Base-by-base conservation (phyloP, 2,888 invertebrate genomes). In the Acanthoscelides obtectus region DNA sequence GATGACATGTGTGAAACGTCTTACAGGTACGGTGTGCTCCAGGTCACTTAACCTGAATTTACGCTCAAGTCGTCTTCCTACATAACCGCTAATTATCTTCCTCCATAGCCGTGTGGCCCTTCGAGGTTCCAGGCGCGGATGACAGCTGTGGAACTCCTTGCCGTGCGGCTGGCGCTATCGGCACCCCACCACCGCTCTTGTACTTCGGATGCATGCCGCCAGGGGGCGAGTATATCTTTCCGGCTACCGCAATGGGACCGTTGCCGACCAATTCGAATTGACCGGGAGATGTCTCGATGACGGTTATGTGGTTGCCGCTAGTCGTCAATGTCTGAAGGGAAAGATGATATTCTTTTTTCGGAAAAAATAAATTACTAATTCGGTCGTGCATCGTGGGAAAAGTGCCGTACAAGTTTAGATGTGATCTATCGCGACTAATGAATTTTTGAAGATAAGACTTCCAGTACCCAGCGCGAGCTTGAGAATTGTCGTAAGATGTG, bases 231-330 rank as follows among this genome's bases (percentile, higher is more conserved):
- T 45, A 45, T 12, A 45, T 6, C 45, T 45, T 45, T 20, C 80
- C 80, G 22, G 78, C 75, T n/a, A 80, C 73, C 3, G 77, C 73
- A 17, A 79, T 77, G 1, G 80, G 78, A 20, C 80, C 77, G 68
- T 78, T 80, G 68, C 79, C 79, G 21, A 81, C 74, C 17, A 83
- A 74, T 75, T 83, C 83, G 72, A 77, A 83, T 72, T 81, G 82
- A 64, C 83, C 83, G 0, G 83, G 82, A 0, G 81, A 79, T 0
- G 82, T 80, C 75, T 83, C 83, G 45, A 83, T 81, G 69, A 84
- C 77, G 21, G 83, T 82, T 71, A 83, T 73, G 68, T 82, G 79
- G 74, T 77, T 80, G 45, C 80, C 79, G 0, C 77, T 69, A 63
- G 79, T 67, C 22, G 75, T 45, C 20, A 75, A 69, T 45, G 77